phyloP scores from a whole-genome alignment of 2,888 invertebrate species.

The Perithous albicinctus region DNA sequence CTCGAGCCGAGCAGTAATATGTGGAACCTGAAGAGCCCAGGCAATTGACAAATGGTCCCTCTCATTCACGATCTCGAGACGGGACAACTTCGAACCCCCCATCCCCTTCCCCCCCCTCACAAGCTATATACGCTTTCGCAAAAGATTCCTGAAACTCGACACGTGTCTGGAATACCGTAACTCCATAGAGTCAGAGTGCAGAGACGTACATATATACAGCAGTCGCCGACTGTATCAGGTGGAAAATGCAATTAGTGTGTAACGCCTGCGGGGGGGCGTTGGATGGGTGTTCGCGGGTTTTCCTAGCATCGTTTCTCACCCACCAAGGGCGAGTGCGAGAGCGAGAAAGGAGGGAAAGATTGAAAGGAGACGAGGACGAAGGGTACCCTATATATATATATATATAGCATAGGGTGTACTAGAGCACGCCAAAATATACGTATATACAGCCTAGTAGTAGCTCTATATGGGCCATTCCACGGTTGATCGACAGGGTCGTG shows the following conservation, averaged over 20 bases:
- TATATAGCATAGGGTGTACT: conserved; percentile 15
- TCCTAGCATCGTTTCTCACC: conserved; percentile 28
- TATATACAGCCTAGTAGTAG: not conserved
- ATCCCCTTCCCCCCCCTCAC: not conserved
- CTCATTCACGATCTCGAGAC: conserved; percentile 27
- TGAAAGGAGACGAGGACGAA: conserved; percentile 27
- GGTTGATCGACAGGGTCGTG: too few species aligned
- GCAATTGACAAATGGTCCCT: conserved; percentile 45
- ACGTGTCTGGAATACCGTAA: conserved; percentile 51
- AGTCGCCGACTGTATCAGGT: conserved; percentile 57
- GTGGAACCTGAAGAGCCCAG: conserved; percentile 10
- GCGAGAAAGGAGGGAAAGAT: conserved; percentile 22
- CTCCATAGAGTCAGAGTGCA: conserved; percentile 5
- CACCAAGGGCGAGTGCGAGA: not conserved
- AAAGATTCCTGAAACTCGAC: conserved; percentile 57
- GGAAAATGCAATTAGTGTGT: conserved; percentile 60
- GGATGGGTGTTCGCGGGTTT: conserved; percentile 26
- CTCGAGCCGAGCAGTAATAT: not conserved
- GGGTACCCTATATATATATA: too few species aligned
- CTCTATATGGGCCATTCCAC: too few species aligned
- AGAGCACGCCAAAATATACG: not conserved
- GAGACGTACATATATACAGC: not conserved
- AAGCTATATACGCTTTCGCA: conserved; percentile 23
- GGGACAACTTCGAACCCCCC: too few species aligned
- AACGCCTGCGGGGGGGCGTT: conserved; percentile 30